Conservation (phyloP, 1,140 invertebrate genomes). For the Bombus balteatus region DNA sequence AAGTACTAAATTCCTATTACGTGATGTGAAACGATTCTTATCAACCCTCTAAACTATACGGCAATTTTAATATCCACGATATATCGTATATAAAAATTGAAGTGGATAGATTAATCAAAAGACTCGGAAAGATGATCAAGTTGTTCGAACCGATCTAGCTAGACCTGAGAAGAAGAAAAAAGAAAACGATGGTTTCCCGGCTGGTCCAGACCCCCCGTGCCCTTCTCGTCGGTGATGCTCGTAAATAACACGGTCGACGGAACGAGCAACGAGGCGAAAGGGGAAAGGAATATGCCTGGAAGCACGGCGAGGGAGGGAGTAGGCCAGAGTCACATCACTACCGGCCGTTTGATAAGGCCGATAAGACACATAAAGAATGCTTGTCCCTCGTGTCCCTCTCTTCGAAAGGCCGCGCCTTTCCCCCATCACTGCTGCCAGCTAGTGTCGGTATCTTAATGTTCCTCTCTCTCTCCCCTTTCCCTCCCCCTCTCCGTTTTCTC, state of each 20-base stretch:
- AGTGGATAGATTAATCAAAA: too few species aligned
- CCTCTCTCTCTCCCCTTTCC: conserved; percentile 33
- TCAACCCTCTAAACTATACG: neutral
- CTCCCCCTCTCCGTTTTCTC: neutral
- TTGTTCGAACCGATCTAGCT: neutral
- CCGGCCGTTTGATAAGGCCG: conserved; percentile 78
- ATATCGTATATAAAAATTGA: neutral
- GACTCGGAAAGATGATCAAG: neutral
- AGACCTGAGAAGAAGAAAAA: neutral
- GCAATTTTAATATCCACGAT: neutral
- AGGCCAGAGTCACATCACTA: conserved; percentile 77
- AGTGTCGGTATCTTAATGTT: conserved; percentile 79
- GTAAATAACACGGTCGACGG: conserved; percentile 75
- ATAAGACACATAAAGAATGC: conserved; percentile 80
- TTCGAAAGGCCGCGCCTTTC: conserved; percentile 47
- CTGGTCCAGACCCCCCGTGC: conserved; percentile 70
- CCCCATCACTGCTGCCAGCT: conserved; percentile 66
- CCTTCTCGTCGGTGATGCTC: conserved; percentile 70
- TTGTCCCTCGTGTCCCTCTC: conserved; percentile 70
- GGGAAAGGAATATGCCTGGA: conserved; percentile 29
- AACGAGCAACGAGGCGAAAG: conserved; percentile 51
- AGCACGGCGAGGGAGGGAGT: conserved; percentile 17
- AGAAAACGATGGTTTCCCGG: conserved; percentile 60
- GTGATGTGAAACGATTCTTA: neutral
- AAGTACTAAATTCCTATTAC: neutral